Evolutionary conservation across 2,888 invertebrate species (phyloP).

Genomic region (Pristionchus entomophagus): DNA sequence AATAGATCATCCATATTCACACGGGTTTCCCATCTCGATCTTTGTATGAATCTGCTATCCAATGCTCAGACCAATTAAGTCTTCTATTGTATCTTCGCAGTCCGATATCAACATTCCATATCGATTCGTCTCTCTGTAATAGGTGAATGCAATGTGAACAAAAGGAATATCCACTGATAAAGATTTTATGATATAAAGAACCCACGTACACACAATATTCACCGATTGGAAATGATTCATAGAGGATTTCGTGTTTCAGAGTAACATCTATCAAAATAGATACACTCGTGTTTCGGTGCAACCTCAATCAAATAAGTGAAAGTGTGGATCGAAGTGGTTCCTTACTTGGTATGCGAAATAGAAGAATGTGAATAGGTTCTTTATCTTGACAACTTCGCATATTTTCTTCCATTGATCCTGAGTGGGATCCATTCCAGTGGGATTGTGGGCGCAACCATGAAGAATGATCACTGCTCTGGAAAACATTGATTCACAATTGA

Average conservation of each 20-base stretch:
- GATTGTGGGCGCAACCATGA: slow-evolving; percentile 94
- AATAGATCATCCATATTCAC: neutral
- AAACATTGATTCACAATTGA: slow-evolving; percentile 81
- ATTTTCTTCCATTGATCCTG: slow-evolving; percentile 92
- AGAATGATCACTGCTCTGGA: neutral
- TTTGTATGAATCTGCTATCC: slow-evolving; percentile 27
- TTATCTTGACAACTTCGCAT: slow-evolving; percentile 48
- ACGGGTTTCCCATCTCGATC: slow-evolving; percentile 8
- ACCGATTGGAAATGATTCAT: too few relatives aligned
- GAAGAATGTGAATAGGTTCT: slow-evolving; percentile 75
- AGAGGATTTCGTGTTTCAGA: too few relatives aligned
- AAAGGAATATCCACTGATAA: neutral
- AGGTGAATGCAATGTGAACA: slow-evolving; percentile 19
- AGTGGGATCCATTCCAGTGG: slow-evolving; percentile 96
- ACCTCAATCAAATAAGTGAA: too few relatives aligned
- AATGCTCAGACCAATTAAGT: slow-evolving; percentile 39
- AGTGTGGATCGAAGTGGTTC: neutral
- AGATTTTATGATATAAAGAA: slow-evolving; percentile 82
- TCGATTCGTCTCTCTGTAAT: slow-evolving; percentile 37
- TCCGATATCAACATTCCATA: slow-evolving; percentile 29
- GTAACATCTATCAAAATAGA: too few relatives aligned
- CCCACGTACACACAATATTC: slow-evolving; percentile 78
- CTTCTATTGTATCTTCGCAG: neutral
- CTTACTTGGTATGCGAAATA: slow-evolving; percentile 73
- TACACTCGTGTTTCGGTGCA: too few relatives aligned